Evolutionary conservation across 2,797 vertebrate genomes (phyloP).

Genomic region (Sebastes cheni): DNA sequence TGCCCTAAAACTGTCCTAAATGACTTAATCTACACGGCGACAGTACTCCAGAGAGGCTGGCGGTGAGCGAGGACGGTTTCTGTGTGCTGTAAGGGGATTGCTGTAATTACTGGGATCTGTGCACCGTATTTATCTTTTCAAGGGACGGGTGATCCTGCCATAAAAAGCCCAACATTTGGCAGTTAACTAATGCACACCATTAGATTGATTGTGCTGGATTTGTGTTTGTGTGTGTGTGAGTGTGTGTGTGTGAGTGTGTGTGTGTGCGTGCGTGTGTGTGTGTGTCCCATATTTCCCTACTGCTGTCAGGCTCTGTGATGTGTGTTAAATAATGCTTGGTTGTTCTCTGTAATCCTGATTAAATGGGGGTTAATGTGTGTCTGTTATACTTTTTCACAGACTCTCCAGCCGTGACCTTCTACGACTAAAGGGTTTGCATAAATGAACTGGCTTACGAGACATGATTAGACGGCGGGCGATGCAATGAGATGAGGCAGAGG

Average conservation of each 20-base stretch:
- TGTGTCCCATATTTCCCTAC: constrained; percentile 67
- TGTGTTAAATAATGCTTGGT: constrained; percentile 85
- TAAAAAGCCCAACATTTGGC: constrained; percentile 89
- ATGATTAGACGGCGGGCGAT: constrained; percentile 35
- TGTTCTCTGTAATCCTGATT: constrained; percentile 85
- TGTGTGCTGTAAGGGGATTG: constrained; percentile 79
- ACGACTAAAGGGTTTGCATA: constrained; percentile 53
- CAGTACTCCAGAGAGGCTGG: constrained; percentile 66
- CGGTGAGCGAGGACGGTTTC: constrained; percentile 60
- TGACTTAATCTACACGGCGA: constrained; percentile 76
- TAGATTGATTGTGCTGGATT: constrained; percentile 89
- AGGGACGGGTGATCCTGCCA: constrained; percentile 80
- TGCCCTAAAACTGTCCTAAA: constrained; percentile 77
- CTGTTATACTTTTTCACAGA: constrained; percentile 74
- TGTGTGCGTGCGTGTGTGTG: not conserved
- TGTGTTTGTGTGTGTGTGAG: constrained; percentile 63
- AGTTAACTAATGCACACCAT: constrained; percentile 92
- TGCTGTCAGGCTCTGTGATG: constrained; percentile 74
- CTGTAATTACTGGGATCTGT: constrained; percentile 88
- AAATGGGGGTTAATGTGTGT: constrained; percentile 82
- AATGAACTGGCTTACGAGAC: constrained; percentile 56
- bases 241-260: constrained; percentile 47
- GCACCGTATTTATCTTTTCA: constrained; percentile 88
- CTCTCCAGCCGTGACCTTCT: constrained; percentile 66
- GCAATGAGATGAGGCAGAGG: not conserved